Evolutionary conservation across 2,888 invertebrate species (phyloP).

Genomic region (Brachycybe producta): DNA sequence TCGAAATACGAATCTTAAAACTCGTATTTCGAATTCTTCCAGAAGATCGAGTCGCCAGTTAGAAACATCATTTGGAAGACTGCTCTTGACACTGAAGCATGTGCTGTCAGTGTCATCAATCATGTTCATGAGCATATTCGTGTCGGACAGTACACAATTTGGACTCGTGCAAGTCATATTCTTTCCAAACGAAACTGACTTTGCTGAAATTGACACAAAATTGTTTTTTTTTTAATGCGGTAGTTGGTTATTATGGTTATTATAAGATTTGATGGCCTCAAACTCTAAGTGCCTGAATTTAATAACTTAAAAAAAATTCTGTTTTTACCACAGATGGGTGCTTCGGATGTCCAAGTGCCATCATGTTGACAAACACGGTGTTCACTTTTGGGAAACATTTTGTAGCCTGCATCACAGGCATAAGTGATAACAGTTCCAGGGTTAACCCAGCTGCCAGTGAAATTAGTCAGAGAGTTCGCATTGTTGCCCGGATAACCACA

Average conservation of each 20-base stretch:
- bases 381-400: background rate
- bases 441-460: constrained; percentile 2
- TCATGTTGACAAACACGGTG: constrained; percentile 3
- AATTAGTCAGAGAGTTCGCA: constrained; percentile 4
- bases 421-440: constrained; percentile 7
- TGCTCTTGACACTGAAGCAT: background rate
- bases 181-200: constrained; percentile 9
- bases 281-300: too few relatives aligned
- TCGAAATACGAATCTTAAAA: constrained; percentile 12
- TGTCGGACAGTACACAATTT: background rate
- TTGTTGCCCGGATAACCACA: constrained; percentile 7
- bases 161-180: constrained; percentile 1
- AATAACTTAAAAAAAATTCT: too few relatives aligned
- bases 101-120: constrained; percentile 8
- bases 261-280: too few relatives aligned
- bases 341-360: constrained; percentile 10
- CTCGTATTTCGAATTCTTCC: constrained; percentile 2
- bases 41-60: constrained; percentile 7
- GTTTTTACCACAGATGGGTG: constrained; percentile 10
- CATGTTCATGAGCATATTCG: background rate
- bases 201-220: background rate
- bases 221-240: background rate
- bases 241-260: background rate
- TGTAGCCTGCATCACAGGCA: constrained; percentile 11
- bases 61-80: background rate